Base-by-base conservation (phyloP, 2,888 invertebrate genomes). In the Acrobasis suavella region DNA sequence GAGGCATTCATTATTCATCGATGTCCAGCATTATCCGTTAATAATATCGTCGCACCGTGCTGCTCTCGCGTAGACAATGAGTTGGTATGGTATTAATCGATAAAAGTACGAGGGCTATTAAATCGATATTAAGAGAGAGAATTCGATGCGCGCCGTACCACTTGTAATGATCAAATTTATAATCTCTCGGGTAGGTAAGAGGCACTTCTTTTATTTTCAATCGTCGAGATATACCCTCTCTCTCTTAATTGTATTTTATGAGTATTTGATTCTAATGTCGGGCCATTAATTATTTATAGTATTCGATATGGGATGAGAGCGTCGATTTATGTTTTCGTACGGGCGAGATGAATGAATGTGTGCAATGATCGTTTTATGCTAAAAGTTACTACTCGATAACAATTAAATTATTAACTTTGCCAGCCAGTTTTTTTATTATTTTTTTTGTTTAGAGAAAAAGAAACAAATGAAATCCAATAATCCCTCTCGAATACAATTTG, bases 171-270 rank as follows among this genome's bases (percentile, higher is more conserved):
- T 89, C 86, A 82, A 87, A 89, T 91, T 91, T 90, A 89, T 91
- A 91, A 89, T 89, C 89, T 85, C 85, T 80, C 85, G 81, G 85
- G 90, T 89, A 88, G 90, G 90, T 91, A 90, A 86, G 83, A 84
- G 78, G 75, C 75, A 77, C 70, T 82, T 89, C 84, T 88, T 89
- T 91, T 89, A 86, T 91, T 91, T 90, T 89, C 77, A 80, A 84
- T 85, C 86, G 78, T 75, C 77, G 81, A 87, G 82, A 85, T 87
- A 83, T 86, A 82, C 81, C 83, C 83, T 87, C 86, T 89, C 82
- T 81, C 87, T 89, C 91, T 91, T 91, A 91, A 92, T 92, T 92
- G 91, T 92, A 91, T 92, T 92, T 92, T 91, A 91, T 91, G 91
- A 89, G 90, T 89, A 89, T 92, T 91, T 91, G 92, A 92, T 92